Conservation (phyloP, 2,888 invertebrate species). For the Dorcus hopei region DNA sequence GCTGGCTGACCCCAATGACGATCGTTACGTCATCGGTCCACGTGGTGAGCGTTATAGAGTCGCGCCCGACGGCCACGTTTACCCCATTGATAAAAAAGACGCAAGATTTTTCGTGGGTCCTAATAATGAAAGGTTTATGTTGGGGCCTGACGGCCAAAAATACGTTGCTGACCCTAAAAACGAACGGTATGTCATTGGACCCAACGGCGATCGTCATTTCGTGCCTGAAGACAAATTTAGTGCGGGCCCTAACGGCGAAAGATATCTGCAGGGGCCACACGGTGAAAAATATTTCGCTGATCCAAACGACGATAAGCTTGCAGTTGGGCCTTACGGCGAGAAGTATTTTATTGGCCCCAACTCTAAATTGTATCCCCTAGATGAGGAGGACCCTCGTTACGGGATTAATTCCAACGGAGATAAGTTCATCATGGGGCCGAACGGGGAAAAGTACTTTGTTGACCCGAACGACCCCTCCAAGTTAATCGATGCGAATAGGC, state of each 20-base stretch:
- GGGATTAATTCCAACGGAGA: constrained; percentile 5
- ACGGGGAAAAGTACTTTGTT: constrained; percentile 10
- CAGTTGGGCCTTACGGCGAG: constrained; percentile 6
- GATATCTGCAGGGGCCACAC: constrained; percentile 8
- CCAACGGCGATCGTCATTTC: constrained; percentile 9
- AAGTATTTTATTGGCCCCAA: constrained; percentile 10
- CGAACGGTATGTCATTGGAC: constrained; percentile 8
- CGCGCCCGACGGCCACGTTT: constrained; percentile 8
- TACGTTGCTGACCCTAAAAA: constrained; percentile 7
- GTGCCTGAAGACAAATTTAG: constrained; percentile 10
- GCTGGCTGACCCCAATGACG: constrained; percentile 11
- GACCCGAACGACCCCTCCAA: constrained; percentile 6
- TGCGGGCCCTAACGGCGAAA: constrained; percentile 9
- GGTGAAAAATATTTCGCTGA: constrained; percentile 11
- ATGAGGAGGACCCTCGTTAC: constrained; percentile 11
- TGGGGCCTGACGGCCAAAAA: constrained; percentile 8
- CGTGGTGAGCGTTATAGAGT: constrained; percentile 8
- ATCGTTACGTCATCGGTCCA: constrained; percentile 12
- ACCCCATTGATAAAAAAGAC: constrained; percentile 9
- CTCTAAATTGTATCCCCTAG: constrained; percentile 7
- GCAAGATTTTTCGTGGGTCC: constrained; percentile 11
- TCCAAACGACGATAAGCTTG: constrained; percentile 10
- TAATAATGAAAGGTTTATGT: constrained; percentile 1
- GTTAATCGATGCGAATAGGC: constrained; percentile 5
- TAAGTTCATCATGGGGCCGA: constrained; percentile 9